Evolutionary conservation across 2,113 vertebrate genomes (phyloP).

Genomic region (Isurus oxyrinchus): DNA sequence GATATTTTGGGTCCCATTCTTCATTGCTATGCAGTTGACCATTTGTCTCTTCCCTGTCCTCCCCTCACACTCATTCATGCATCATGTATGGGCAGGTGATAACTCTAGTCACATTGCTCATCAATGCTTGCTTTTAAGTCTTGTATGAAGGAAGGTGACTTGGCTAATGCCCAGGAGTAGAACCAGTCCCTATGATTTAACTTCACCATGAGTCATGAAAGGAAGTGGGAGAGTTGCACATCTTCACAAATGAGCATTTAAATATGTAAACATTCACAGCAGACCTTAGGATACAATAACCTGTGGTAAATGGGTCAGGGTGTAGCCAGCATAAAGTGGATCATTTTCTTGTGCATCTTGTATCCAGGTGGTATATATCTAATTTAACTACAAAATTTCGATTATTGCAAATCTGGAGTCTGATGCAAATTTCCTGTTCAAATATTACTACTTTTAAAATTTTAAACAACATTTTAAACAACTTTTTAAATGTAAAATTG

Average conservation of each 20-base stretch:
- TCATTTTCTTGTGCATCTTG: not conserved
- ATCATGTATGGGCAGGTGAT: not conserved
- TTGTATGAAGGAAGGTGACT: not conserved
- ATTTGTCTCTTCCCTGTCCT: no score
- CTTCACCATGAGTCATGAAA: not conserved
- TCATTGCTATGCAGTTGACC: not conserved
- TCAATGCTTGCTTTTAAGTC: not conserved
- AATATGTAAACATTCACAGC: no score
- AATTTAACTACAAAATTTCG: not conserved
- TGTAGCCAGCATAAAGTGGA: not conserved
- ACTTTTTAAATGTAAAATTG: no score
- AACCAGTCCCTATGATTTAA: not conserved
- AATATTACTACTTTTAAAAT: no score
- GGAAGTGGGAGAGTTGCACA: not conserved
- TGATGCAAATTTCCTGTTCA: not conserved
- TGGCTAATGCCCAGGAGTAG: not conserved
- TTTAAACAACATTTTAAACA: no score
- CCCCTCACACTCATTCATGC: no score
- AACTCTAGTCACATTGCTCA: not conserved
- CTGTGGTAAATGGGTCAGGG: not conserved
- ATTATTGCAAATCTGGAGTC: not conserved
- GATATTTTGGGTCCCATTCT: not conserved
- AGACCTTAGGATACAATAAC: not conserved
- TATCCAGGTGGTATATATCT: not conserved
- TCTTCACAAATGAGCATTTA: not conserved